Evolutionary conservation across 2,888 invertebrate genomes (phyloP).

Genomic region (Eristalinus aeneus): DNA sequence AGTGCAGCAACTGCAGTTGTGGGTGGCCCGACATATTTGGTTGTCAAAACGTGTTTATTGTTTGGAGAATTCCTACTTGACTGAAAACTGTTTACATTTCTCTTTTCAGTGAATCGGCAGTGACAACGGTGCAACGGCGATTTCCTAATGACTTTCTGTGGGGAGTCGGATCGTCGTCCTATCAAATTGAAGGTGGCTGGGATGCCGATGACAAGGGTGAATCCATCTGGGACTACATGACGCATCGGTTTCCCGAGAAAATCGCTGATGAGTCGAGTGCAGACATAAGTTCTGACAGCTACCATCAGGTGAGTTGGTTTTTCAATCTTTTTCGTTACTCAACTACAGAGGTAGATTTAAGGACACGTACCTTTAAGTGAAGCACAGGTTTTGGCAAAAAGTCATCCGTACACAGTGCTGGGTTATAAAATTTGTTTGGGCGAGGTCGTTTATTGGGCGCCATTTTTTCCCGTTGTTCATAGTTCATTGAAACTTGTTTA

Average conservation of each 20-base stretch:
- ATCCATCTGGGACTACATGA: slow-evolving; percentile 85
- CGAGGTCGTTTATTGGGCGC: too few relatives aligned
- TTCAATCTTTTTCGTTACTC: too few relatives aligned
- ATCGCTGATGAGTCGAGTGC: slow-evolving; percentile 84
- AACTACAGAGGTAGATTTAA: too few relatives aligned
- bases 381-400: too few relatives aligned
- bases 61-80: neutral
- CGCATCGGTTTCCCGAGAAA: slow-evolving; percentile 83
- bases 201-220: slow-evolving; percentile 82
- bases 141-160: slow-evolving; percentile 80
- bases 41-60: too few relatives aligned
- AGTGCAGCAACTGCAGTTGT: too few relatives aligned
- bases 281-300: slow-evolving; percentile 83
- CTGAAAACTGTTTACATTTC: neutral
- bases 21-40: too few relatives aligned
- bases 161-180: slow-evolving; percentile 80
- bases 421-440: too few relatives aligned
- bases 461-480: too few relatives aligned
- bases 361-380: too few relatives aligned
- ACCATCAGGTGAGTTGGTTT: slow-evolving; percentile 80
- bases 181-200: slow-evolving; percentile 80
- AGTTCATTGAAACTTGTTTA: too few relatives aligned
- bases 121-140: slow-evolving; percentile 68
- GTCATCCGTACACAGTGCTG: too few relatives aligned
- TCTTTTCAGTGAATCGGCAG: slow-evolving; percentile 25